Base-by-base conservation (phyloP, 2,797 vertebrate genomes). In the Pantherophis vulpinus region DNA sequence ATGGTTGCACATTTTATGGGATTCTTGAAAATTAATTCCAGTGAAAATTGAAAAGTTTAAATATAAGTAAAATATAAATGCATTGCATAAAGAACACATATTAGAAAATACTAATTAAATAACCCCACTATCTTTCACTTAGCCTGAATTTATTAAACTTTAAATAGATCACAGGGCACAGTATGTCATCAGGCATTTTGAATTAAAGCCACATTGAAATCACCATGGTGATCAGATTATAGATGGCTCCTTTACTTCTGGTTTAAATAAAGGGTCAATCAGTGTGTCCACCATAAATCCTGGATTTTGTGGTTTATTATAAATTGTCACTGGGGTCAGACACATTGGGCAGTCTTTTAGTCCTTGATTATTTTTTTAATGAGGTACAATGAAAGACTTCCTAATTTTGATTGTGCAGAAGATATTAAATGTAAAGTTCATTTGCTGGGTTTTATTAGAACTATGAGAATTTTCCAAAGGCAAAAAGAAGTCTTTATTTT, bases 141-240 rank as follows among this genome's bases (percentile, higher is more conserved):
- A 90, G 25, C 32, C 23, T 89, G 56, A 90, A 86, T 32, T 93
- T 56, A 86, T 13, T 51, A 92, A 92, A 8, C 3, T 86, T 54
- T n/a, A 93, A 70, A 88, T 4, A 87, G 37, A 42, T 92, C 83
- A 86, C 10, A 93, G 32, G 60, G 86, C 3, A 94, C 63, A 90
- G 37, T 92, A 86, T 58, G 12, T 12, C 11, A 70, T 10, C 90
- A 94, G 90, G 91, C 87, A 93, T 91, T 93, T 89, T 0, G 93
- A 91, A 88, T 56, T 37, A 37, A 3, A 93, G 12, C 58, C 1
- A 60, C 91, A 91, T 91, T 42, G 86, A 59, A 94, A 95, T 95
- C 20, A 66, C 1, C 51, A 6, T 10, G 23, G 74, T 90, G 89
- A 91, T 54, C 87, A 56, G 1, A 88, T 94, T 94, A 74, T 47